phyloP scores from a whole-genome alignment of 2,113 vertebrate species.

The Raphicerus campestris region DNA sequence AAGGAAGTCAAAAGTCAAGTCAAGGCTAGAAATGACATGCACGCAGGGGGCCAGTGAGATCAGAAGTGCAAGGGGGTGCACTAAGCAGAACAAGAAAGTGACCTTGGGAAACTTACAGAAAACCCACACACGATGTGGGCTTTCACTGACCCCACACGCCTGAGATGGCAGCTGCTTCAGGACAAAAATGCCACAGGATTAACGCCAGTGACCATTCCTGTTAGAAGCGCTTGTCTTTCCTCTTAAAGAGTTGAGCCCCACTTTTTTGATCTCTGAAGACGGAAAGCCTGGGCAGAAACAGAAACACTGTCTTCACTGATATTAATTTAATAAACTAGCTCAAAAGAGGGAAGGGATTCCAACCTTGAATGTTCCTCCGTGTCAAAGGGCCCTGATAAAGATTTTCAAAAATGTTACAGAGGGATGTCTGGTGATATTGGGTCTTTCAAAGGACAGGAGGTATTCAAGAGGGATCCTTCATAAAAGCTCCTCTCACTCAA shows the following conservation, averaged over 20 bases:
- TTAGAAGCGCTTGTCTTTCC: background rate
- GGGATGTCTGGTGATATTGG: background rate
- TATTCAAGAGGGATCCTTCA: background rate
- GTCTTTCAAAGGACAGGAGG: background rate
- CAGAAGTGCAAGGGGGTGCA: background rate
- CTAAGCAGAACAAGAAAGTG: background rate
- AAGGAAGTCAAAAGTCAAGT: background rate
- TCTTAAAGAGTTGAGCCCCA: background rate
- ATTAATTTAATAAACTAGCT: background rate
- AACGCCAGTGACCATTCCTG: background rate
- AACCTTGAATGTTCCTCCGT: background rate
- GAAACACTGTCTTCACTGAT: background rate
- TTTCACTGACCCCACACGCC: background rate
- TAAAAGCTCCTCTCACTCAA: background rate
- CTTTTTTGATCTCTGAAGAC: background rate
- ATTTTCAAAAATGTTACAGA: background rate
- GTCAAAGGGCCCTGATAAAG: background rate
- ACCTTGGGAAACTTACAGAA: background rate
- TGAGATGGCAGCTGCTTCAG: background rate
- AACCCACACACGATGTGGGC: background rate
- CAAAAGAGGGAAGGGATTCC: background rate
- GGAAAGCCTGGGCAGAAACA: background rate
- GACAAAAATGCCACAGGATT: background rate
- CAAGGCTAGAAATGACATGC: background rate
- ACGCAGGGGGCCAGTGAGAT: background rate